Percentiles rank a stretch among this genome's conserved stretches.
Conservation (phyloP, 2,113 vertebrate species). For the Echinops telfairi region DNA sequence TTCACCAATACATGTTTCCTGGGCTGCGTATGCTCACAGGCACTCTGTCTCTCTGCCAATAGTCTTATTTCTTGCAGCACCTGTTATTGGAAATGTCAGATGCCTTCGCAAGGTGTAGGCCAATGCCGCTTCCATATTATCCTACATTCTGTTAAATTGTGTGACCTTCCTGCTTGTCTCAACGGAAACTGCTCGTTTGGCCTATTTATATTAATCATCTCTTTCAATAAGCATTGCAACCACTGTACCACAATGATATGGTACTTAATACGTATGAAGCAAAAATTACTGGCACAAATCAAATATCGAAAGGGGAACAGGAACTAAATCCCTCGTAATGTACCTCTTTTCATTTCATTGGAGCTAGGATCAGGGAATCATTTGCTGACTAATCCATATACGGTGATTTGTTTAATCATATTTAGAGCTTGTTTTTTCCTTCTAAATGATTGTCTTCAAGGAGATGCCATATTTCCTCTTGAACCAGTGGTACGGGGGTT, state of each 20-base stretch:
- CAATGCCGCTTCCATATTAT: neutral
- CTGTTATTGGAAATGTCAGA: neutral
- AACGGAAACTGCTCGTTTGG: neutral
- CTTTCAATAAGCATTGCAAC: neutral
- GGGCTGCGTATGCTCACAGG: neutral
- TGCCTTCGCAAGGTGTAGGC: neutral
- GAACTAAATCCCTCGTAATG: neutral
- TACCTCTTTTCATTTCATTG: neutral
- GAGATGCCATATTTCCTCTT: neutral
- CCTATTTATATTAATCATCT: neutral
- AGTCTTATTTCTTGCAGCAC: neutral
- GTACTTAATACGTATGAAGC: neutral
- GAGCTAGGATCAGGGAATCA: neutral
- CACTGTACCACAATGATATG: neutral
- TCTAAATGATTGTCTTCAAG: neutral
- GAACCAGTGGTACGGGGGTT: no score
- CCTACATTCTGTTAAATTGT: neutral
- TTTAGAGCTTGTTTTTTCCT: neutral
- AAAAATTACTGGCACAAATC: neutral
- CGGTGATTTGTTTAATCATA: neutral
- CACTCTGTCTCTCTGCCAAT: neutral
- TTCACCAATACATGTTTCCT: neutral
- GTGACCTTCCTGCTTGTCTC: neutral
- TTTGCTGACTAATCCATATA: neutral
- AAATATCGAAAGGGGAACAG: neutral